Percentiles rank a stretch among this genome's conserved stretches.
Evolutionary conservation across 2,113 vertebrate genomes (phyloP).

Genomic region (Anguilla rostrata): DNA sequence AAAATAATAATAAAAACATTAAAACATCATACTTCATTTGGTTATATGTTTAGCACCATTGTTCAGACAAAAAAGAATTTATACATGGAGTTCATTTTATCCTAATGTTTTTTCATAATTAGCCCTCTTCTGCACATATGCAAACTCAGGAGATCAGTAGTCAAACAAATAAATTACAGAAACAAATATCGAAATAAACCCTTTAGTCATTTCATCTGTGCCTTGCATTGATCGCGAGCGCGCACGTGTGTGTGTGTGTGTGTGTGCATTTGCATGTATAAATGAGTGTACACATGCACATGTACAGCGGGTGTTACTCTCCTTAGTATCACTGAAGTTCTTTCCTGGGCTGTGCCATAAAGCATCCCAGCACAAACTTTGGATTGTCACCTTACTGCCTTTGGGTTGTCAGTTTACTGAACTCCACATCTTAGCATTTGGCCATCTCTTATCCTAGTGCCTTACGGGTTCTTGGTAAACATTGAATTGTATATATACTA

Average conservation of each 20-base stretch:
- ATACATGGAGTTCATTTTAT: conserved; percentile 31
- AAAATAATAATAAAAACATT: conserved; percentile 51
- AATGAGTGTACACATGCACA: not conserved
- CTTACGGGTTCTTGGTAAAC: too few species aligned
- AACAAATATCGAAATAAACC: conserved; percentile 50
- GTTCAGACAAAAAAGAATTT: conserved; percentile 58
- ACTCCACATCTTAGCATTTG: not conserved
- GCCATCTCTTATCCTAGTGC: not conserved
- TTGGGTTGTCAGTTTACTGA: not conserved
- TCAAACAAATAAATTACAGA: conserved; percentile 78
- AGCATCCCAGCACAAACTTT: not conserved
- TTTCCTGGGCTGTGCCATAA: not conserved
- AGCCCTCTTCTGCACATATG: conserved; percentile 52
- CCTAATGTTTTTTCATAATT: conserved; percentile 32
- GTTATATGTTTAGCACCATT: conserved; percentile 76
- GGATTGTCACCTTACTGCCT: not conserved
- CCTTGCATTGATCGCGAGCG: not conserved
- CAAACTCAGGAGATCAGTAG: conserved; percentile 71
- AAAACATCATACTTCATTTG: conserved; percentile 54
- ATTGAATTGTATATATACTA: too few species aligned
- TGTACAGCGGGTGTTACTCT: not conserved
- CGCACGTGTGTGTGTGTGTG: not conserved
- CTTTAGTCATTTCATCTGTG: conserved; percentile 34
- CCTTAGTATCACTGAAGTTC: not conserved
- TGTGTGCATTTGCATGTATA: not conserved